Evolutionary conservation across 2,888 invertebrate genomes (phyloP).

Genomic region (Molanna angustata): DNA sequence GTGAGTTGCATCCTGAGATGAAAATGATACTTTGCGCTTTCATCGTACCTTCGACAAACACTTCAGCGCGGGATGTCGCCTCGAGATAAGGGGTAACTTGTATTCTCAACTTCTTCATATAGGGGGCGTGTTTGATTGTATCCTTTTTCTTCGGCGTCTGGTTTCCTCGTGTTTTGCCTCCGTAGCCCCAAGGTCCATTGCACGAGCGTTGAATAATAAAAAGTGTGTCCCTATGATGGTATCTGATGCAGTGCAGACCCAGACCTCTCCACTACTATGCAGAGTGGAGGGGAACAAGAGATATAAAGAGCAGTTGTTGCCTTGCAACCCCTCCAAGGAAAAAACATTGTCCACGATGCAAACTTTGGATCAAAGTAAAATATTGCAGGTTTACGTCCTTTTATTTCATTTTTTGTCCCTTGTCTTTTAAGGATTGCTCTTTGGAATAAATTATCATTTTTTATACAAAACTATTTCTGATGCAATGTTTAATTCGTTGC

Average conservation of each 20-base stretch:
- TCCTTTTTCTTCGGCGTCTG: neutral
- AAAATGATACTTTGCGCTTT: neutral
- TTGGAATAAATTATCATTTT: too few relatives aligned
- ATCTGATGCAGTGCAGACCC: constrained; percentile 21
- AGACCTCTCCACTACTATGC: constrained; percentile 30
- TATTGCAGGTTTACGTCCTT: too few relatives aligned
- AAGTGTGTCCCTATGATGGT: constrained; percentile 27
- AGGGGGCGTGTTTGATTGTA: neutral
- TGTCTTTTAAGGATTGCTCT: too few relatives aligned
- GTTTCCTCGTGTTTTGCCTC: too few relatives aligned
- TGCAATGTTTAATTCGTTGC: too few relatives aligned
- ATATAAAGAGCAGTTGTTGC: constrained; percentile 9
- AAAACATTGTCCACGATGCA: neutral
- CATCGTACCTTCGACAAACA: too few relatives aligned
- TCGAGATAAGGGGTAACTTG: neutral
- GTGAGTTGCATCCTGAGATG: constrained; percentile 11
- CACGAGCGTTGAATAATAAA: constrained; percentile 30
- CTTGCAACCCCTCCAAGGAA: neutral
- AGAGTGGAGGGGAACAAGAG: constrained; percentile 3
- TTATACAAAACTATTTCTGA: too few relatives aligned
- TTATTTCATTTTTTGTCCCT: too few relatives aligned
- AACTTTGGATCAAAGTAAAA: neutral
- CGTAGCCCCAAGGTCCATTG: neutral
- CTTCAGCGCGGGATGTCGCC: too few relatives aligned
- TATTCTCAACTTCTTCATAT: neutral